A percentile compares a stretch with the other conserved stretches of the same genome.
phyloP scores from a whole-genome alignment of 2,113 vertebrate genomes.

The Apeltes quadracus region DNA sequence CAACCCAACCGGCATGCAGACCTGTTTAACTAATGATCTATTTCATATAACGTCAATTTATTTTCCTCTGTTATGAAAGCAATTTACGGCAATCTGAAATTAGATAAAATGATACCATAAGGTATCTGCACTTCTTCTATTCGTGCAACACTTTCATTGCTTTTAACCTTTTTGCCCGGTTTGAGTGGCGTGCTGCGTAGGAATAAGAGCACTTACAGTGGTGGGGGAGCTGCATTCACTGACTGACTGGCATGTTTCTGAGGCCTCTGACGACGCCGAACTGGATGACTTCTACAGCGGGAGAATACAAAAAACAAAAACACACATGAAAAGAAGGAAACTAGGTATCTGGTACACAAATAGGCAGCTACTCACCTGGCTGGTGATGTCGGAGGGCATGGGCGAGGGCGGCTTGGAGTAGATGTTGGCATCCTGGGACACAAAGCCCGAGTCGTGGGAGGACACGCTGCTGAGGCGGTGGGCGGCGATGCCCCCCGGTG shows the following conservation, averaged over 20 bases:
- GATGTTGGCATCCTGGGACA: slow-evolving; percentile 93
- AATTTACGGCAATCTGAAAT: not conserved
- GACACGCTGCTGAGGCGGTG: slow-evolving; percentile 97
- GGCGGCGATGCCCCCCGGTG: slow-evolving; percentile 76
- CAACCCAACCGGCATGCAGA: not conserved
- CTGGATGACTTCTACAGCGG: slow-evolving; percentile 93
- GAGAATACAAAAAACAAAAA: not conserved
- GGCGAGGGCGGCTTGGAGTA: slow-evolving; percentile 98
- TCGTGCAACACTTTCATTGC: not conserved
- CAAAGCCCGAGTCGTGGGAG: slow-evolving; percentile 96
- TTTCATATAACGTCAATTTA: not conserved
- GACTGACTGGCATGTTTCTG: slow-evolving; percentile 97
- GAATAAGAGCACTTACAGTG: slow-evolving; percentile 84
- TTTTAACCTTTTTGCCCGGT: not conserved
- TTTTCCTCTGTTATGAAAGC: not conserved
- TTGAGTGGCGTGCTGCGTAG: not conserved
- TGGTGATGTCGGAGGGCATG: slow-evolving; percentile 97
- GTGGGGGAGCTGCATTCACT: slow-evolving; percentile 99
- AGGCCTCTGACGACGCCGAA: slow-evolving; percentile 96
- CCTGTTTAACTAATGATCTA: not conserved
- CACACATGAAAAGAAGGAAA: too few species aligned
- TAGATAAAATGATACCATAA: not conserved
- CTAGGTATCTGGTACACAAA: too few species aligned
- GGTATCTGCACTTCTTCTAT: not conserved
- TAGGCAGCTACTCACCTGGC: slow-evolving; percentile 84